Evolutionary conservation across 23 tunicate genomes (phyloP), one percentile per base, ranked within the genome.

Genomic region (Clavelina lepadiformis): DNA sequence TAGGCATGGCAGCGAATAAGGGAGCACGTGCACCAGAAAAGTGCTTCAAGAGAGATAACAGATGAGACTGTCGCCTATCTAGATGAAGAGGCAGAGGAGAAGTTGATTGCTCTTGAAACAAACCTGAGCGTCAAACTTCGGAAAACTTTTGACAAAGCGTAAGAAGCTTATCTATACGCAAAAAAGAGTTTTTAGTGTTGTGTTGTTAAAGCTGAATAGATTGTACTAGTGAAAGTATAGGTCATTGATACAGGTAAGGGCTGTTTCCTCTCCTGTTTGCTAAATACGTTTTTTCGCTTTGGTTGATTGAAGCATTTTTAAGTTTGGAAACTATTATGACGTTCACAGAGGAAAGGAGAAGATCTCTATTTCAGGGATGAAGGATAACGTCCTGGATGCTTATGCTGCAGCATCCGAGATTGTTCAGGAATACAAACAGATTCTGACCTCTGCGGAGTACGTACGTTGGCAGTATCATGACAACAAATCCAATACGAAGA

Each of bases 311-410:
- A 18, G 31, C 33, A 18, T 31, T 0, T 61, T 13, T 28, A 61
- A 38, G 19, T 59, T 31, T 59, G 21, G 31, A 0, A 59, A 26
- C 7, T n/a, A n/a, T n/a, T n/a, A n/a, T n/a, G n/a, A n/a, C n/a
- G n/a, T n/a, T n/a, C n/a, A n/a, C n/a, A 46, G 51, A 3, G 56
- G 11, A 35, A n/a, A n/a, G n/a, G n/a, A n/a, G n/a, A n/a, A n/a
- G n/a, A n/a, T n/a, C n/a, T n/a, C 36, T 28, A 27, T 83, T 5
- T 44, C 46, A 24, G 91, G 91, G 3, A 38, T 74, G 41, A 75
- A 72, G 28, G 58, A 75, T 13, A 66, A 75, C 54, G 91, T 83
- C 30, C 23, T 52, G 51, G 57, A 75, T 49, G 91, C 82, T 18
- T 34, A 44, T 25, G 75, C 36, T 6, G 28, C 56, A 35, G 56